phyloP scores from a whole-genome alignment of 2,888 invertebrate genomes.

The Pheosia gnoma region DNA sequence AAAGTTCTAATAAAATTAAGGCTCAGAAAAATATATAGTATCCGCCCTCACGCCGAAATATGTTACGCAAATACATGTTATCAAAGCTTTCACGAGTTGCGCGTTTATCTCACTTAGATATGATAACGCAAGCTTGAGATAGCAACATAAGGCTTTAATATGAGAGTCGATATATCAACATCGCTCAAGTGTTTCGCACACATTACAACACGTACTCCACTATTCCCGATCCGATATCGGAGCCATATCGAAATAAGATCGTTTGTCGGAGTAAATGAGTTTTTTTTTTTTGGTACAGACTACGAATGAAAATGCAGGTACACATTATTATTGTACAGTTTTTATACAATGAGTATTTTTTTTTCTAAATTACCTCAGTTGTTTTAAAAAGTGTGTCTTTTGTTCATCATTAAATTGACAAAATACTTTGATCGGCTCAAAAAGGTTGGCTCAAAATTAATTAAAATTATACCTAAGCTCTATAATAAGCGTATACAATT shows the following conservation, averaged over 20 bases:
- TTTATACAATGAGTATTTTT: too few species aligned
- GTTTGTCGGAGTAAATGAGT: neutral
- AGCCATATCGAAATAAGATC: conserved; percentile 15
- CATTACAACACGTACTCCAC: conserved; percentile 43
- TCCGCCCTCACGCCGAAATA: conserved; percentile 22
- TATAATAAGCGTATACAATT: too few species aligned
- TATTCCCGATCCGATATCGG: conserved; percentile 40
- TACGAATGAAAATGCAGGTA: too few species aligned
- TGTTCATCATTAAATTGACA: too few species aligned
- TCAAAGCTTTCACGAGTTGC: conserved; percentile 74
- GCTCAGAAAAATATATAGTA: neutral
- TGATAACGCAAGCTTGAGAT: conserved; percentile 78
- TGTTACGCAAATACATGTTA: conserved; percentile 53
- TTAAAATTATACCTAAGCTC: too few species aligned
- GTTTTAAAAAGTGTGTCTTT: too few species aligned
- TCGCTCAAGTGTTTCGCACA: conserved; percentile 67
- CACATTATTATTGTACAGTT: neutral
- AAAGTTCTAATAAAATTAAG: too few species aligned
- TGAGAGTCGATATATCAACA: conserved; percentile 66
- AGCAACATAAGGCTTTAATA: conserved; percentile 72
- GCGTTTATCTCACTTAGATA: conserved; percentile 73
- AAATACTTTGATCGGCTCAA: too few species aligned
- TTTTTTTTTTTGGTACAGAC: too few species aligned
- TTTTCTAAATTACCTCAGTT: too few species aligned
- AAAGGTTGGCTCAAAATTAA: too few species aligned